Base-by-base conservation (phyloP, 1,140 invertebrate species). In the Bemisia tabaci region DNA sequence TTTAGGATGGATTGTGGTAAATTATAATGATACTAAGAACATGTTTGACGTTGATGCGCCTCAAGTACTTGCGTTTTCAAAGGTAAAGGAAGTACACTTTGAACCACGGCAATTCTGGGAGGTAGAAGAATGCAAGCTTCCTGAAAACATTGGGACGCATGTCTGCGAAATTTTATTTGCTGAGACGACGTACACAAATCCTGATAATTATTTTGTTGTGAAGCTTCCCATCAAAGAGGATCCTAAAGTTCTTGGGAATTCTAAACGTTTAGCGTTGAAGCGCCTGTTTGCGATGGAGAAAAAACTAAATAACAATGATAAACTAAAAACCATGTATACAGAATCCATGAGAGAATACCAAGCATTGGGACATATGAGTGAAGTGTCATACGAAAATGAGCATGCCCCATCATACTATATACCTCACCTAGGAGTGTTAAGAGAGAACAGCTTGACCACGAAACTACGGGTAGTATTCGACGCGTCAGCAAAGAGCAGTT, bases 401-500 rank as follows among this genome's bases (percentile, higher is more conserved):
- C 33, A 48, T 48, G n/a, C n/a, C n/a, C 33, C 33, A 48, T 48
- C 33, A 5, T 48, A 48, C 17, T 48, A 48, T 48, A 48, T 48
- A 9, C 33, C 33, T 9, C 33, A 48, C 33, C 17, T 48, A 17
- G 33, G 33, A 9, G 33, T 48, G 5, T 48, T 48, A 48, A 17
- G 17, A 9, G 5, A 9, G 5, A 9, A 5, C 5, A 48, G 33
- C 5, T 17, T 48, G 17, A 48, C 33, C 5, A 48, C 33, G 5
- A 48, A 48, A 17, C 33, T 48, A 48, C 69, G 78, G 0, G 69
- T 74, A 12, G 77, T 79, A 2, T 77, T 76, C 64, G 76, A 79
- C 69, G 75, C 72, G 0, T 75, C 74, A 11, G 74, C 75, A 11
- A 72, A 72, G 63, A 59, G 66, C 0, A 63, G 39, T 22, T 69